Base-by-base conservation (phyloP, 2,113 vertebrate species). In the Uria aalge region DNA sequence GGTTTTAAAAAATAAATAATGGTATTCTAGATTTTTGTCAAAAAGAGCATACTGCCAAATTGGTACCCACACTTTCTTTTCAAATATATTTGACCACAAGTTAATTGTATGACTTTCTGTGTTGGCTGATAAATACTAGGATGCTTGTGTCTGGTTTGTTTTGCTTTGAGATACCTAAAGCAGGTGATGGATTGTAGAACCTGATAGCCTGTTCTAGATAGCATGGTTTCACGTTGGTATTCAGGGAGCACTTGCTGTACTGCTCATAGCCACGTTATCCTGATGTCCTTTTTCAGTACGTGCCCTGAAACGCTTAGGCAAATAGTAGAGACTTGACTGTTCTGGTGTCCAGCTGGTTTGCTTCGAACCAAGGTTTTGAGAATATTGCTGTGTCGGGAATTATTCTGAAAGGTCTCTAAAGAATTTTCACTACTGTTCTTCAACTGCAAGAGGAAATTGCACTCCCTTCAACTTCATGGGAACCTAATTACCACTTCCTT, bases 391-490 rank as follows among this genome's bases (percentile, higher is more conserved):
- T 93, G 60, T 88, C 0, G 0, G 38, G 74, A 82, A 55, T 93
- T 90, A 47, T 41, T 97, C 75, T 63, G 78, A 88, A 79, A 87
- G 83, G 45, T 88, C 32, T 93, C 68, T 96, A 92, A 93, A 88
- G 66, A 78, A 85, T 73, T 96, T 95, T 92, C 45, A 72, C 66
- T 85, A 52, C 87, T 75, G 27, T 92, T 92, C 94, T 97, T 64
- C 92, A 93, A 96, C 86, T 87, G 64, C 88, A 77, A 93, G 94
- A 90, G 66, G 92, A 96, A 96, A 92, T 90, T 90, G 50, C 62
- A 23, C 66, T 95, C 66, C 41, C 77, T 96, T 72, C 88, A 94
- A 62, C 96, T 94, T 97, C 90, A 85, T 81, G 92, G 94, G 55
- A 88, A 38, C 72, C 52, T 88, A 90, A 45, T 71, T 93, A 43